Evolutionary conservation across 2,888 invertebrate genomes (phyloP).

Genomic region (Oxystoma pomonae): DNA sequence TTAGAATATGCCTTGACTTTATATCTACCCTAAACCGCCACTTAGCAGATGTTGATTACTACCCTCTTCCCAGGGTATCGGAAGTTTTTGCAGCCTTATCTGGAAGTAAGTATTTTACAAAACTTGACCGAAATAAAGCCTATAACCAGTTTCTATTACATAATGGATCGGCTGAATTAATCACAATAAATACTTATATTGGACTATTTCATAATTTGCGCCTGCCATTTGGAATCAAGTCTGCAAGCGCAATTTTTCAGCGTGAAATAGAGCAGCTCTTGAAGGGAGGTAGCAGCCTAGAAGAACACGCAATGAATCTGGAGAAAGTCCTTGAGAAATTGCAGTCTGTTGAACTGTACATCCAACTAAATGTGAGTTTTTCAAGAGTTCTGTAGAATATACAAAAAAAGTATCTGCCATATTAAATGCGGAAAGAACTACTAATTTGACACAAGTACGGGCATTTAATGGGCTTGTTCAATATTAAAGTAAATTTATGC

Average conservation of each 20-base stretch:
- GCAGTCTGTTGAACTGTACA: neutral
- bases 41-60: neutral
- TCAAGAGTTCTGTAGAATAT: neutral
- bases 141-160: neutral
- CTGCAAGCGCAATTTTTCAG: neutral
- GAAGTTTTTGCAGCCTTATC: neutral
- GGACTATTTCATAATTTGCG: neutral
- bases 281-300: neutral
- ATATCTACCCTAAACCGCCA: neutral
- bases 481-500: neutral
- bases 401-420: neutral
- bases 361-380: neutral
- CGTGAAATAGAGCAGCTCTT: neutral
- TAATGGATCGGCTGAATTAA: neutral
- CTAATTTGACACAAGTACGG: neutral
- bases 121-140: slow-evolving; percentile 1
- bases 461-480: neutral
- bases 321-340: neutral
- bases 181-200: neutral
- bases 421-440: neutral
- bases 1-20: neutral
- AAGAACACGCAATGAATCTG: neutral
- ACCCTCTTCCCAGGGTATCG: neutral
- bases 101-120: neutral
- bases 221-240: neutral